Conservation (phyloP, 2,888 invertebrate species). For the Drosophila nr. medialis region DNA sequence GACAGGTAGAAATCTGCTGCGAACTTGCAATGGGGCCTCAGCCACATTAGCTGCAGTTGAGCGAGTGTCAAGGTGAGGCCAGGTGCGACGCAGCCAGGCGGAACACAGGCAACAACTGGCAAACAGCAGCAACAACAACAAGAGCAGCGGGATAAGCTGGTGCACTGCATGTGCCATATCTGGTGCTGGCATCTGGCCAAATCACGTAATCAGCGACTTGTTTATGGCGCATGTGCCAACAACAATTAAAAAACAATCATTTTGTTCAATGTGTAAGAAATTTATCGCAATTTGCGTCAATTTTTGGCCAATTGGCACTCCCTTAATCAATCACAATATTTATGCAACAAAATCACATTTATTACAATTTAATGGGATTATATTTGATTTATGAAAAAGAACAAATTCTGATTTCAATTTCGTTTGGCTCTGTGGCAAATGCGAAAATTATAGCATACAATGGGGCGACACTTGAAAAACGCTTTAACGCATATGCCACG, state of each 20-base stretch:
- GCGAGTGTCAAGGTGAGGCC: slow-evolving; percentile 79
- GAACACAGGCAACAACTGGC: slow-evolving; percentile 65
- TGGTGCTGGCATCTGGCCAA: slow-evolving; percentile 73
- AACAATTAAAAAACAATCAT: slow-evolving; percentile 20
- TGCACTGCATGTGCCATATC: slow-evolving; percentile 32
- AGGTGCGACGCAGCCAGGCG: slow-evolving; percentile 68
- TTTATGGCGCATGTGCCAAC: slow-evolving; percentile 78
- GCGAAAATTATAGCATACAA: slow-evolving; percentile 60
- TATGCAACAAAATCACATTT: slow-evolving; percentile 35
- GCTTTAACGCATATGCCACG: slow-evolving; percentile 53
- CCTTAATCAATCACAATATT: slow-evolving; percentile 11
- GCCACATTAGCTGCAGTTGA: slow-evolving; percentile 78
- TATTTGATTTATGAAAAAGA: slow-evolving; percentile 28
- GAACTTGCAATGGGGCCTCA: slow-evolving; percentile 29
- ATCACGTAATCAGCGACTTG: slow-evolving; percentile 79
- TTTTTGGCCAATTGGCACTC: slow-evolving; percentile 31
- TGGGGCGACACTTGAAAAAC: slow-evolving; percentile 62
- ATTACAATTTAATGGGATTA: slow-evolving; percentile 27
- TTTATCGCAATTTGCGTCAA: slow-evolving; percentile 76
- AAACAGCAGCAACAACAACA: slow-evolving; percentile 30
- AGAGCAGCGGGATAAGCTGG: slow-evolving; percentile 15
- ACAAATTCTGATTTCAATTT: not conserved
- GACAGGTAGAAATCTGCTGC: not conserved
- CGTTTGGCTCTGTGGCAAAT: slow-evolving; percentile 29
- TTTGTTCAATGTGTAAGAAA: slow-evolving; percentile 42